phyloP scores from a whole-genome alignment of 2,888 invertebrate genomes.

The Cosmorhoe ocellata region DNA sequence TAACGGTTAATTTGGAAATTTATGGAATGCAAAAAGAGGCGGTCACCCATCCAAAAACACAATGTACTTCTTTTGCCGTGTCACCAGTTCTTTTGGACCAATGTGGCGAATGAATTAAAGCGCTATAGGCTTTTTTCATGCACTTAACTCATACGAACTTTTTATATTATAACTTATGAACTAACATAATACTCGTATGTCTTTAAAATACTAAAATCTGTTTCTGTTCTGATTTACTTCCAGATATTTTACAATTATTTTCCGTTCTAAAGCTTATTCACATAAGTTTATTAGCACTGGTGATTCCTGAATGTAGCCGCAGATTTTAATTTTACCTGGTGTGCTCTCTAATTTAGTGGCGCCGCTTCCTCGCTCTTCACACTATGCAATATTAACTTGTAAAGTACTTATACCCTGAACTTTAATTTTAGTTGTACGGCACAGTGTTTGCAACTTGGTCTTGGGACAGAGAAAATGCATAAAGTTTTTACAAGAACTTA shows the following conservation, averaged over 20 bases:
- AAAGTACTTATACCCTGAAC: conserved; percentile 22
- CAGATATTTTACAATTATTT: conserved; percentile 27
- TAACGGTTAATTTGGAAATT: no score
- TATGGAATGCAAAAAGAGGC: no score
- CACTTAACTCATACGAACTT: no score
- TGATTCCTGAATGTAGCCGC: conserved; percentile 56
- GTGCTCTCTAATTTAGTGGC: conserved; percentile 58
- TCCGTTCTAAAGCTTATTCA: conserved; percentile 44
- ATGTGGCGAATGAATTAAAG: no score
- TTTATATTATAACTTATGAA: no score
- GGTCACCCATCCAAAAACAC: no score
- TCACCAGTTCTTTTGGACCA: no score
- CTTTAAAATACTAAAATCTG: no score
- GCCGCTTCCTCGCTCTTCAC: conserved; percentile 40
- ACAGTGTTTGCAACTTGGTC: conserved; percentile 20
- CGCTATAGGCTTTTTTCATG: no score
- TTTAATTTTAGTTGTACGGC: conserved; percentile 20
- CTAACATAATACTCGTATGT: no score
- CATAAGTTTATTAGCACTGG: conserved; percentile 58
- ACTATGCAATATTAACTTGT: conserved; percentile 26
- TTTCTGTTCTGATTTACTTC: no score
- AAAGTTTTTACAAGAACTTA: conserved; percentile 23
- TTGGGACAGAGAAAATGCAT: conserved; percentile 12
- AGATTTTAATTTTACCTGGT: conserved; percentile 65
- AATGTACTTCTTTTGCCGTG: no score